Evolutionary conservation across 2,113 vertebrate species (phyloP).

Genomic region (Madoqua kirkii): DNA sequence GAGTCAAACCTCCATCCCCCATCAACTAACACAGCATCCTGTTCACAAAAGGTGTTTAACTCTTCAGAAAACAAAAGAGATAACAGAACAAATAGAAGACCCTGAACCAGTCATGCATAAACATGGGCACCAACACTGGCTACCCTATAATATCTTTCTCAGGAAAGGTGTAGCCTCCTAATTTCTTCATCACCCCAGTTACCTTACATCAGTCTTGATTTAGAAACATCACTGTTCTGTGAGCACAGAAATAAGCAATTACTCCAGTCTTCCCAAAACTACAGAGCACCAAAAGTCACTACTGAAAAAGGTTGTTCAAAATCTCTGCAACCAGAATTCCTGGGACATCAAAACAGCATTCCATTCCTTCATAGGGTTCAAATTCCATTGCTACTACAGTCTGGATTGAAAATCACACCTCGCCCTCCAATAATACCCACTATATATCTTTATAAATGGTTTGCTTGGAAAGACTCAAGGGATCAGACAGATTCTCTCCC

Average conservation of each 20-base stretch:
- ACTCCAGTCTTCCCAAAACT: not conserved
- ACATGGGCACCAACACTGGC: not conserved
- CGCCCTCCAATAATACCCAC: not conserved
- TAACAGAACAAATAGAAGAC: not conserved
- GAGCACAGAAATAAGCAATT: not conserved
- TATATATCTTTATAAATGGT: not conserved
- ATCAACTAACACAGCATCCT: not conserved
- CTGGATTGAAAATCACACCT: not conserved
- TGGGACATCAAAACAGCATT: not conserved
- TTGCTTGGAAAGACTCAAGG: not conserved
- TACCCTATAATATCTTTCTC: not conserved
- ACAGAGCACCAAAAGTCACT: not conserved
- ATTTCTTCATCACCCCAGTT: not conserved
- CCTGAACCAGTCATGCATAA: fast-evolving
- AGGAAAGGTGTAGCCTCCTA: not conserved
- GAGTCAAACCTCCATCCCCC: not conserved
- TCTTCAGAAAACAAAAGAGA: not conserved
- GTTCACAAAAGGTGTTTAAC: not conserved
- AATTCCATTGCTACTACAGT: not conserved
- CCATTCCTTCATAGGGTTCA: not conserved
- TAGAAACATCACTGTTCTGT: not conserved
- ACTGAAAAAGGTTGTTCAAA: not conserved
- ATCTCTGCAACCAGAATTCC: not conserved
- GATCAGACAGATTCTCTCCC: not conserved
- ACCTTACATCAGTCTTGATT: not conserved